Percentiles rank a stretch among this genome's conserved stretches.
Evolutionary conservation across 35 echinoderm and acorn worm species (phyloP).

Genomic region (Acanthaster planci): DNA sequence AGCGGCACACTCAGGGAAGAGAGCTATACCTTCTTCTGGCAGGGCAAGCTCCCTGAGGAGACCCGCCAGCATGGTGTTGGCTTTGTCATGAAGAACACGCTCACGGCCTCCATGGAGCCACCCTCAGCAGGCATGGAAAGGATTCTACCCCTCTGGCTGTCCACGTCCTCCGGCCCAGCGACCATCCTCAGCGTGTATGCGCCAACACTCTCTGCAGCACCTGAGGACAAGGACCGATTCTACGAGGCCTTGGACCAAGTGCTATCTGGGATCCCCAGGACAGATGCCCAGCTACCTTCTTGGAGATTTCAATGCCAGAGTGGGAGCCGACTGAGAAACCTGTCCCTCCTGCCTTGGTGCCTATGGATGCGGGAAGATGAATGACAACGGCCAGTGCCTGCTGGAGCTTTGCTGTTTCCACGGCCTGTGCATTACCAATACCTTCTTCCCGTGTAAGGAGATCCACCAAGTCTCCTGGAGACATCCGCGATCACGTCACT

Average conservation of each 20-base stretch:
- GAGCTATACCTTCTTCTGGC: background rate
- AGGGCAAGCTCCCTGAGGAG: background rate
- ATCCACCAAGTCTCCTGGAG: conserved; percentile 45
- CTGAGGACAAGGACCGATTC: conserved; percentile 32
- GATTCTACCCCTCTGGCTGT: background rate
- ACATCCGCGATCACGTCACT: conserved; percentile 44
- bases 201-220: background rate
- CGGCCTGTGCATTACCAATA: conserved; percentile 44
- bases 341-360: background rate
- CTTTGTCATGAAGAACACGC: background rate
- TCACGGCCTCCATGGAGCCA: background rate
- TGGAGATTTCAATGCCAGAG: conserved; percentile 48
- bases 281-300: background rate
- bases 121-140: background rate
- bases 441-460: conserved; percentile 34
- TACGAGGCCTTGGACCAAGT: conserved; percentile 17
- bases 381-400: conserved; percentile 48
- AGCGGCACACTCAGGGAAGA: background rate
- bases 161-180: background rate
- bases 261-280: background rate
- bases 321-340: background rate
- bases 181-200: background rate
- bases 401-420: conserved; percentile 43
- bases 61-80: background rate
- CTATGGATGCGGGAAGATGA: conserved; percentile 6